Conservation (phyloP, 2,888 invertebrate species). For the Malthinus flaveolus region DNA sequence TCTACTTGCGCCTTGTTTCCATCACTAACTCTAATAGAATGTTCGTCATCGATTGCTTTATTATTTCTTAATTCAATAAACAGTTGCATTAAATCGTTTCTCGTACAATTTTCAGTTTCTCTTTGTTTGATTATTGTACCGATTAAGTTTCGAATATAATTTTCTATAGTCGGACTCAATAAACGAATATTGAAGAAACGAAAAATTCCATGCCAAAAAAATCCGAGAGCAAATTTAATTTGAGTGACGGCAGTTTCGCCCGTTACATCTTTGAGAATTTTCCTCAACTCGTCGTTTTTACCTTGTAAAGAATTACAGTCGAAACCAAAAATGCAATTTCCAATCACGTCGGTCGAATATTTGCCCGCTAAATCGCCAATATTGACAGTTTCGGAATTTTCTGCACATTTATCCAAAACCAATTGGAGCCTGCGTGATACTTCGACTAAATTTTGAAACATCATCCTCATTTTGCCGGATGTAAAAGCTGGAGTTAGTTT, state of each 20-base stretch:
- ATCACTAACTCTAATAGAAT: background rate
- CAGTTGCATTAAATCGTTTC: conserved; percentile 11
- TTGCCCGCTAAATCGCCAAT: conserved; percentile 38
- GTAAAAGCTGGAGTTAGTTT: conserved; percentile 57
- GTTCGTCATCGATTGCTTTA: background rate
- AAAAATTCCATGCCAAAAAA: background rate
- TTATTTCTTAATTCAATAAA: conserved; percentile 10
- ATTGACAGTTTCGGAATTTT: conserved; percentile 26
- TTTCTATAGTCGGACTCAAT: background rate
- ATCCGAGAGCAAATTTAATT: background rate
- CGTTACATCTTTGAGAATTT: conserved; percentile 39
- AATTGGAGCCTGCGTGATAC: conserved; percentile 41
- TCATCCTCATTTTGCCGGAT: conserved; percentile 56
- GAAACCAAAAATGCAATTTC: conserved; percentile 49
- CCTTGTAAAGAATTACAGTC: conserved; percentile 54
- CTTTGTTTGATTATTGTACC: conserved; percentile 2
- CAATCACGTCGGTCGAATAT: conserved; percentile 51
- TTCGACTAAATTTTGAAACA: conserved; percentile 53
- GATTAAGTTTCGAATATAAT: conserved; percentile 4
- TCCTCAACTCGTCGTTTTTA: conserved; percentile 42
- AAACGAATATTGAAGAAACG: background rate
- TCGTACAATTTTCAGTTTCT: background rate
- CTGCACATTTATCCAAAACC: conserved; percentile 30
- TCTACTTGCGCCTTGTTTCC: too few relatives aligned
- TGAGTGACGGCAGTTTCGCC: conserved; percentile 13